Evolutionary conservation across 2,888 invertebrate genomes (phyloP).

Genomic region (Creontiades dilutus): DNA sequence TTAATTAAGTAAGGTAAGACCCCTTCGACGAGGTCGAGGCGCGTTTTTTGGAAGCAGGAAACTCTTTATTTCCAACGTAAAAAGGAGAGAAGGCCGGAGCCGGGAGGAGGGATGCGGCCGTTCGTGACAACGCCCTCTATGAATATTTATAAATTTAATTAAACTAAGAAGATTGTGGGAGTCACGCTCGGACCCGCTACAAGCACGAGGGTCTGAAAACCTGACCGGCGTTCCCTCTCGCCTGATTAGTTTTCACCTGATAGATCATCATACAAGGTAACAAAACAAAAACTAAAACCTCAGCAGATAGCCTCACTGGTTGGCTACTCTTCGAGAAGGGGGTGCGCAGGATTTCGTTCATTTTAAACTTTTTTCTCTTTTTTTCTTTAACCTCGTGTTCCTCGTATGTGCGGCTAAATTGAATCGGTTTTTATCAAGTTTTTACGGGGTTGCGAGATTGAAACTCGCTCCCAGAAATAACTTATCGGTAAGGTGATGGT

Average conservation of each 20-base stretch:
- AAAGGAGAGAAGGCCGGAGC: background rate
- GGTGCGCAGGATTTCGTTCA: background rate
- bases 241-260: constrained; percentile 70
- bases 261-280: constrained; percentile 64
- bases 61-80: constrained; percentile 40
- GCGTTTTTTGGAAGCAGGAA: constrained; percentile 41
- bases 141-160: constrained; percentile 72
- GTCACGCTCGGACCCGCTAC: constrained; percentile 62
- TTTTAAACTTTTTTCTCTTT: background rate
- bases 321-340: background rate
- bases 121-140: constrained; percentile 71
- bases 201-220: constrained; percentile 37
- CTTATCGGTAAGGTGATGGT: background rate
- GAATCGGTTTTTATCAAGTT: background rate
- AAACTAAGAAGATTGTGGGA: constrained; percentile 70
- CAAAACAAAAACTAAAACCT: background rate
- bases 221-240: constrained; percentile 32
- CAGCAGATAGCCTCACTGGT: background rate
- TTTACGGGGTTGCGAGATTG: background rate
- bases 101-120: constrained; percentile 46
- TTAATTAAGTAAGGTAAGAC: background rate
- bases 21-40: background rate
- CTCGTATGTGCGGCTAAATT: background rate
- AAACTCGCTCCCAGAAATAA: background rate
- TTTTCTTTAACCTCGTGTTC: background rate